phyloP scores from a whole-genome alignment of 2,113 vertebrate species.

The Hippocampus abdominalis region DNA sequence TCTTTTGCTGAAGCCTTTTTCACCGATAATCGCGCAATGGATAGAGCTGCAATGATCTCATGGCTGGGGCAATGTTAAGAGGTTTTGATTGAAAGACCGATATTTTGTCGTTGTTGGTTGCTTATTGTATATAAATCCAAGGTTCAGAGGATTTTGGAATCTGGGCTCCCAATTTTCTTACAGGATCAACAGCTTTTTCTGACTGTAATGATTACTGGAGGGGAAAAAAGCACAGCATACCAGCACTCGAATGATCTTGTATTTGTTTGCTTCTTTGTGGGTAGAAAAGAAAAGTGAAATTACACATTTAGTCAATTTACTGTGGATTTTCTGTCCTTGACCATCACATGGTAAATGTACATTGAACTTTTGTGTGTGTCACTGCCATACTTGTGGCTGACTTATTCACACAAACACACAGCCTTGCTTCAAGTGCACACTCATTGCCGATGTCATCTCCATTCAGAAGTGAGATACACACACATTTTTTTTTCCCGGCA shows the following conservation, averaged over 20 bases:
- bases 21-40: conserved; percentile 5
- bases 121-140: background rate
- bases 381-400: background rate
- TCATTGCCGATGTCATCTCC: conserved; percentile 17
- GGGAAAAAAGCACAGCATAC: background rate
- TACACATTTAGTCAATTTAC: conserved; percentile 2
- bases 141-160: background rate
- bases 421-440: conserved; percentile 15
- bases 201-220: background rate
- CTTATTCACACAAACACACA: background rate
- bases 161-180: background rate
- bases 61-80: background rate
- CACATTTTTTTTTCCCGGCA: background rate
- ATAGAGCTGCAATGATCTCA: conserved; percentile 3
- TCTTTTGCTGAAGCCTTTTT: conserved; percentile 3
- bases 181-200: background rate
- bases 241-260: background rate
- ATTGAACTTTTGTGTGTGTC: background rate
- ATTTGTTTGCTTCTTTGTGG: background rate
- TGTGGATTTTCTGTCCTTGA: conserved; percentile 7
- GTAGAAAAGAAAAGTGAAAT: background rate
- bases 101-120: background rate
- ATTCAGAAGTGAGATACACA: background rate
- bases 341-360: conserved; percentile 12
- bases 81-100: background rate